Conservation (phyloP, 2,888 invertebrate genomes). For the Orchestes rusci region DNA sequence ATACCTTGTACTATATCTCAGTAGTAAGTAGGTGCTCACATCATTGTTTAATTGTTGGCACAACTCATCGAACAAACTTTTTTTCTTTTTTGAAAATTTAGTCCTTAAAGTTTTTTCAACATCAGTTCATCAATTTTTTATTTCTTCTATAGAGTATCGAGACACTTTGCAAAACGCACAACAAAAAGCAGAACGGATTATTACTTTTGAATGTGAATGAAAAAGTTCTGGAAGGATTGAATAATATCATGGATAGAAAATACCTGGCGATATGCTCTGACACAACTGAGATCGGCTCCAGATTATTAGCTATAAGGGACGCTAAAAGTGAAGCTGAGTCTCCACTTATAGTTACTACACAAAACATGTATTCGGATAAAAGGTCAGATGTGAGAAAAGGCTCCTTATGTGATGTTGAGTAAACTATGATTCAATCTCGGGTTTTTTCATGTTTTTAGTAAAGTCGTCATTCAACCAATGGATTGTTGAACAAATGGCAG, state of each 20-base stretch:
- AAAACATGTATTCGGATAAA: slow-evolving; percentile 7
- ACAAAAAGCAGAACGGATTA: slow-evolving; percentile 46
- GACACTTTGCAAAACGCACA: slow-evolving; percentile 50
- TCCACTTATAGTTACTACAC: slow-evolving; percentile 6
- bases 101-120: background rate
- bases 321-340: slow-evolving; percentile 14
- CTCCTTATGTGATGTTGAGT: slow-evolving; percentile 20
- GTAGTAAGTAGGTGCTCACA: too few relatives aligned
- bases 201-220: slow-evolving; percentile 45
- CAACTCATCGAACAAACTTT: too few relatives aligned
- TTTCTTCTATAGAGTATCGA: slow-evolving; percentile 53
- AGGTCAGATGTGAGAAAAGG: slow-evolving; percentile 13
- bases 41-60: too few relatives aligned
- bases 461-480: too few relatives aligned
- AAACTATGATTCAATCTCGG: too few relatives aligned
- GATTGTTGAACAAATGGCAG: too few relatives aligned
- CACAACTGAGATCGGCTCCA: slow-evolving; percentile 5
- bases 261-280: slow-evolving; percentile 12
- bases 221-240: slow-evolving; percentile 34
- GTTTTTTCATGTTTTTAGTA: too few relatives aligned
- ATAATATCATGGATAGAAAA: slow-evolving; percentile 23
- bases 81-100: too few relatives aligned
- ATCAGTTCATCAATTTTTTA: slow-evolving; percentile 1
- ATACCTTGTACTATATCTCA: too few relatives aligned
- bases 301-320: slow-evolving; percentile 9